Evolutionary conservation across 2,888 invertebrate species (phyloP).

Genomic region (Leptinotarsa haldemani): DNA sequence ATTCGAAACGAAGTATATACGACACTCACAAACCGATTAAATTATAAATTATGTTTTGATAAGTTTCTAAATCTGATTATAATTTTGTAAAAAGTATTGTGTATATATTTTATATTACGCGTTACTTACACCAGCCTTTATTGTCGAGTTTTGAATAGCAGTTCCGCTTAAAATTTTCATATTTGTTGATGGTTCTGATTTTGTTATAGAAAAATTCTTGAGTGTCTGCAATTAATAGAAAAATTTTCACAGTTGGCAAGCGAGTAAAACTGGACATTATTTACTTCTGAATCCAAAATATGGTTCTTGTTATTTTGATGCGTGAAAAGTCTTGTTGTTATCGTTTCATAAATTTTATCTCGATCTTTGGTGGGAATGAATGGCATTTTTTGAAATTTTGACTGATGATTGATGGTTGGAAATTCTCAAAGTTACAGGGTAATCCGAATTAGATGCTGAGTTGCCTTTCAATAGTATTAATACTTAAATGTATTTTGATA

Average conservation of each 20-base stretch:
- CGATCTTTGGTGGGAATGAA: conserved; percentile 18
- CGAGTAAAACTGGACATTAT: not conserved
- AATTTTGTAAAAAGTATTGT: not conserved
- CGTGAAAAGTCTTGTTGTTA: conserved; percentile 15
- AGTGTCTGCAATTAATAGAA: not conserved
- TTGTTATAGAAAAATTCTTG: not conserved
- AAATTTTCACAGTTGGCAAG: not conserved
- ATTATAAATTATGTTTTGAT: too few species aligned
- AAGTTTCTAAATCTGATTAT: too few species aligned
- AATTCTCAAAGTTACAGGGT: not conserved
- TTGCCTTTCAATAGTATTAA: not conserved
- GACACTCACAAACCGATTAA: too few species aligned
- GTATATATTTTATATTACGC: not conserved
- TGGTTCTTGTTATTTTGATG: conserved; percentile 3
- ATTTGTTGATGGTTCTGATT: conserved; percentile 4
- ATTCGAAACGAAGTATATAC: too few species aligned
- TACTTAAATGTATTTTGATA: too few species aligned
- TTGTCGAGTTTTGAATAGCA: conserved; percentile 11
- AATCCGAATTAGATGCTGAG: not conserved
- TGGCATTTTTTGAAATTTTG: conserved; percentile 21
- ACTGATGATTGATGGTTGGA: not conserved
- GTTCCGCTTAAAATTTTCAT: conserved; percentile 8
- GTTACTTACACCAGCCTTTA: conserved; percentile 1
- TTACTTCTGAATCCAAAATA: not conserved
- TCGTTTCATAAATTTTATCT: conserved; percentile 15